These are phyloP conservation scores for Macrobrachium nipponense DNA, from an alignment of 1,140 invertebrate species.

Conservation along the genomic window DNA sequence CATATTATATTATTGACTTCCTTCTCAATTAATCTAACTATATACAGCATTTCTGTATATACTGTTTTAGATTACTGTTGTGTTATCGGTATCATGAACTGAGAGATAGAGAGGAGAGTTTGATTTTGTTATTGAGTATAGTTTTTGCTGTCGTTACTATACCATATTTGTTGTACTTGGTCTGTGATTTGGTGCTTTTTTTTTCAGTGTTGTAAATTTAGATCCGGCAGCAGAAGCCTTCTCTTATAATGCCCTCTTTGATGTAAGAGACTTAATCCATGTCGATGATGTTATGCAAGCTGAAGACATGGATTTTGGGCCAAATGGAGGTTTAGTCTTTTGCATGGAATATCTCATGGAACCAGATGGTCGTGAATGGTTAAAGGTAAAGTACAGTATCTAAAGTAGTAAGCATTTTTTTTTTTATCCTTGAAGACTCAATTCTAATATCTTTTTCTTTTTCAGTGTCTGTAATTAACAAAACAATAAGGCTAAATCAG, in stretches of 20 bases:
- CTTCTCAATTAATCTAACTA: too few relatives aligned
- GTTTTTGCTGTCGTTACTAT: too few relatives aligned
- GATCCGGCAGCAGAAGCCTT: slow-evolving; percentile 98
- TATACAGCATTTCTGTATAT: too few relatives aligned
- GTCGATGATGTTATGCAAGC: slow-evolving; percentile 98
- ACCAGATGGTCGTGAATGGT: slow-evolving; percentile 55
- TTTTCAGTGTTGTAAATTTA: slow-evolving; percentile 84
- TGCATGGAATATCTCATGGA: slow-evolving; percentile 87
- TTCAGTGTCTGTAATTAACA: slow-evolving; percentile 29
- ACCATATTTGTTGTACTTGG: too few relatives aligned
- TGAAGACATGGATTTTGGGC: slow-evolving; percentile 93
- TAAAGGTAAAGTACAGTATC: too few relatives aligned
- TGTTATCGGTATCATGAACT: too few relatives aligned
- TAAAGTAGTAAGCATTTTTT: background rate
- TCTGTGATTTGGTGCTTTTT: background rate
- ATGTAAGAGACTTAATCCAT: slow-evolving; percentile 94
- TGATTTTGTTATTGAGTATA: too few relatives aligned
- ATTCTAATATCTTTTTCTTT: slow-evolving; percentile 17
- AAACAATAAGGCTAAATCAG: too few relatives aligned
- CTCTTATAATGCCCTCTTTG: slow-evolving; percentile 87
- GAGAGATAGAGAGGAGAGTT: too few relatives aligned
- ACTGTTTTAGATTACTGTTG: too few relatives aligned
- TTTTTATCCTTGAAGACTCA: background rate
- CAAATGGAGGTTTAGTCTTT: slow-evolving; percentile 96
- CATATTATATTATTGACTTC: too few relatives aligned